Evolutionary conservation across 1,140 invertebrate species (phyloP).

Genomic region (Propsilocerus akamusi): DNA sequence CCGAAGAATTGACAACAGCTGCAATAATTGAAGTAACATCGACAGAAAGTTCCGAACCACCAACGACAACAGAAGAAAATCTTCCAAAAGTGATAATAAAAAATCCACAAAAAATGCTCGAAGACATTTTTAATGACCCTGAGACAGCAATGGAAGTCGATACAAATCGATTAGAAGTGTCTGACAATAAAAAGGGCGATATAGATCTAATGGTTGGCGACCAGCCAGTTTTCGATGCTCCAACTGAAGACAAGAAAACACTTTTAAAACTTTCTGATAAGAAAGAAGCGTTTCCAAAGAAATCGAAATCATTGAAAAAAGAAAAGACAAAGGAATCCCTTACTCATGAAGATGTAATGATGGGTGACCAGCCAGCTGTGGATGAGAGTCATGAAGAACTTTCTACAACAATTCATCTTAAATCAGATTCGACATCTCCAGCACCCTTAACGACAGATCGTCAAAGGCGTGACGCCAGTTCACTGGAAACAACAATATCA

Average conservation of each 20-base stretch:
- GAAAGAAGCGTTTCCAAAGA: constrained; percentile 4
- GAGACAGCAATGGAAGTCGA: neutral
- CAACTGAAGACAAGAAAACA: neutral
- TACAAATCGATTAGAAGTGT: neutral
- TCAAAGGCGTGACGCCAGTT: neutral
- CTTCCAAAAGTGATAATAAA: neutral
- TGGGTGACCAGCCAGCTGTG: constrained; percentile 21
- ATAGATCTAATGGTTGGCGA: constrained; percentile 5
- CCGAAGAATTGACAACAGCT: neutral
- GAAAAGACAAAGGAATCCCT: neutral
- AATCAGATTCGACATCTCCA: too few relatives aligned
- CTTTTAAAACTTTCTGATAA: constrained; percentile 5
- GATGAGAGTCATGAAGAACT: constrained; percentile 6
- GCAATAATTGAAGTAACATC: too few relatives aligned
- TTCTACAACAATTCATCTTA: neutral
- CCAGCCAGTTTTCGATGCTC: neutral
- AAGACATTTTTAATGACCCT: neutral
- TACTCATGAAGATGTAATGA: constrained; percentile 18
- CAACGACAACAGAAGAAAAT: neutral
- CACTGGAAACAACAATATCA: neutral
- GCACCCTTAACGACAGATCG: neutral
- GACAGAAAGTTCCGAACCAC: neutral
- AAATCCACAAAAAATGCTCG: constrained; percentile 1
- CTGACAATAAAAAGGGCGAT: neutral
- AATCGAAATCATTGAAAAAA: neutral